phyloP scores from a whole-genome alignment of 2,797 vertebrate genomes.

The Sus cebifrons region DNA sequence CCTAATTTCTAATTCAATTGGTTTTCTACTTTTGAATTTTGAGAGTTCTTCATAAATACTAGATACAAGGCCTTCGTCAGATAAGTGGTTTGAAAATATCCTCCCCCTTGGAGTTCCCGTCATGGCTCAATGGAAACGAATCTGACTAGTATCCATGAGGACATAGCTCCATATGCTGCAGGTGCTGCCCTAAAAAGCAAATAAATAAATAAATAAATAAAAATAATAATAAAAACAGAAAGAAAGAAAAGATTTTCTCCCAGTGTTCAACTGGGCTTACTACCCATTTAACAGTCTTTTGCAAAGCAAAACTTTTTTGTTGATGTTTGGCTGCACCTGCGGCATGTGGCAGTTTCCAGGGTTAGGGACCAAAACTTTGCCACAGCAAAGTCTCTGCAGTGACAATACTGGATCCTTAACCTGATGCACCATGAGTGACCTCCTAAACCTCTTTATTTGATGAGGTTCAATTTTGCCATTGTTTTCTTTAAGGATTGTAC shows the following conservation, averaged over 20 bases:
- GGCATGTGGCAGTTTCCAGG: too few species aligned
- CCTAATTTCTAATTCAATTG: neutral
- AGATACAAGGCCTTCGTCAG: neutral
- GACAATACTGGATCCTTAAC: too few species aligned
- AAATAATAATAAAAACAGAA: too few species aligned
- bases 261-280: neutral
- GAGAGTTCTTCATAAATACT: neutral
- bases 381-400: too few species aligned
- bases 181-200: too few species aligned
- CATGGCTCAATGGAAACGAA: too few species aligned
- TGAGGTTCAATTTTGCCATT: neutral
- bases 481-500: neutral
- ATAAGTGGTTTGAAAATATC: neutral
- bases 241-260: neutral
- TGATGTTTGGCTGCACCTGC: too few species aligned
- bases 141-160: too few species aligned
- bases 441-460: neutral
- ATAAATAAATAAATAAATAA: too few species aligned
- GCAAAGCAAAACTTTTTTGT: neutral
- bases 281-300: neutral
- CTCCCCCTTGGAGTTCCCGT: neutral
- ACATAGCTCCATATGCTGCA: too few species aligned
- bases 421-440: too few species aligned
- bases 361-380: too few species aligned
- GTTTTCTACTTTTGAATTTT: slow-evolving; percentile 6